Evolutionary conservation across 1,140 invertebrate species (phyloP), one percentile per base, ranked within the genome.

Genomic region (Drosophila mauritiana): DNA sequence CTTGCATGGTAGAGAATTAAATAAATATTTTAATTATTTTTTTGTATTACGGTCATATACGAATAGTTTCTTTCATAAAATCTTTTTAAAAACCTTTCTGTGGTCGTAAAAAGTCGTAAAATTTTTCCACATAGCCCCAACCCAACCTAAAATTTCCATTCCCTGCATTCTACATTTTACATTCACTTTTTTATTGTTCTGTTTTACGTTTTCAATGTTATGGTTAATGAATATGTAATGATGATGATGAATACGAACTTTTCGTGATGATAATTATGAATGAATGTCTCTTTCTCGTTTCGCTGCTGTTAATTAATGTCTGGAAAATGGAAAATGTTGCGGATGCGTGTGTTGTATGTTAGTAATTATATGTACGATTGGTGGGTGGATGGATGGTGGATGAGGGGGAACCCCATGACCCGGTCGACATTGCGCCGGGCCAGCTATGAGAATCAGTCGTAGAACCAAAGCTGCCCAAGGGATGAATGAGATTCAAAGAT

Each of bases 151-250:
- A 40, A 13, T 40, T 10, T 20, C 31, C 20, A 39, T 20, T 46
- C 34, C 34, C 34, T 0, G 10, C 4, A 27, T 39, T 58, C 43
- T 85, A 89, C 84, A 89, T 89, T 89, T 89, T 89, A 89, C 84
- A 89, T 89, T 90, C 85, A 90, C 80, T 89, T 89, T 88, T 79
- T 79, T 73, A 73, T 89, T 89, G 85, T 89, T 84, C 85, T 89
- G 84, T 89, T 89, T 84, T 89, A 90, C 73, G 64, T 89, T 83
- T 88, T 83, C 83, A 86, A 84, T 89, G 80, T 90, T 89, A 89
- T 89, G 84, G 80, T 89, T 84, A 76, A 89, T 89, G 84, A 89
- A 90, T 90, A 88, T 85, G 77, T 78, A 90, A 89, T 88, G 83
- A 88, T 88, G 83, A 88, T 83, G 78, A 78, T 89, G 77, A 70